Conservation (phyloP, 2,888 invertebrate genomes). For the Bombylius discolor region DNA sequence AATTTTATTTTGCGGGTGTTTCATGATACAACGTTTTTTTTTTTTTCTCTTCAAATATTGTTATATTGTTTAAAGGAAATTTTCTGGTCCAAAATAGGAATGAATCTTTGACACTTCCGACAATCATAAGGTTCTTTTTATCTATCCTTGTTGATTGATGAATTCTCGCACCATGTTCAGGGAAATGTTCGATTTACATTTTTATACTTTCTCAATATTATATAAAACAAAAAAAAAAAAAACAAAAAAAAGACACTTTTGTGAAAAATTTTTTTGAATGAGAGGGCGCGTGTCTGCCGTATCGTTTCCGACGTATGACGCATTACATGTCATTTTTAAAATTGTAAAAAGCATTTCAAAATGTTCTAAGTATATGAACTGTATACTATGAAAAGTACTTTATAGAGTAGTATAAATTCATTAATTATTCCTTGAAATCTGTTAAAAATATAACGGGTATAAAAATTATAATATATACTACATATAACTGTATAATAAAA, state of each 20-base stretch:
- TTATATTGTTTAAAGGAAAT: too few relatives aligned
- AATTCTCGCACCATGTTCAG: slow-evolving; percentile 1
- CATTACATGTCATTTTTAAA: slow-evolving; percentile 12
- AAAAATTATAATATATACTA: neutral
- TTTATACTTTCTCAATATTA: too few relatives aligned
- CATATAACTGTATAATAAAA: neutral
- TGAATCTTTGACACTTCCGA: slow-evolving; percentile 8
- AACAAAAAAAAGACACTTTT: too few relatives aligned
- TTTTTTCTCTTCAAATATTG: too few relatives aligned
- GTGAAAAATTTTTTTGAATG: neutral
- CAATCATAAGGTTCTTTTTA: slow-evolving; percentile 11
- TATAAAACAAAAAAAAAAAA: too few relatives aligned
- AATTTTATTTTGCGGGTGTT: too few relatives aligned
- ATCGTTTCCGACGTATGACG: slow-evolving; percentile 14
- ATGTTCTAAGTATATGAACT: slow-evolving; percentile 6
- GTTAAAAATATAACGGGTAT: neutral
- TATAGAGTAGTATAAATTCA: neutral
- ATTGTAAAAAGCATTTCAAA: slow-evolving; percentile 7
- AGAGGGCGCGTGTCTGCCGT: slow-evolving; percentile 12
- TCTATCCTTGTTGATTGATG: slow-evolving; percentile 13
- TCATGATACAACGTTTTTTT: too few relatives aligned
- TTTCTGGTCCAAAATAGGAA: neutral
- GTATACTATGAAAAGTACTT: neutral
- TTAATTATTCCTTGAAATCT: neutral
- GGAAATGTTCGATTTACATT: neutral